Evolutionary conservation across 2,888 invertebrate species (phyloP), one percentile per base, ranked within the genome.

Genomic region (Stegana nigrithorax): DNA sequence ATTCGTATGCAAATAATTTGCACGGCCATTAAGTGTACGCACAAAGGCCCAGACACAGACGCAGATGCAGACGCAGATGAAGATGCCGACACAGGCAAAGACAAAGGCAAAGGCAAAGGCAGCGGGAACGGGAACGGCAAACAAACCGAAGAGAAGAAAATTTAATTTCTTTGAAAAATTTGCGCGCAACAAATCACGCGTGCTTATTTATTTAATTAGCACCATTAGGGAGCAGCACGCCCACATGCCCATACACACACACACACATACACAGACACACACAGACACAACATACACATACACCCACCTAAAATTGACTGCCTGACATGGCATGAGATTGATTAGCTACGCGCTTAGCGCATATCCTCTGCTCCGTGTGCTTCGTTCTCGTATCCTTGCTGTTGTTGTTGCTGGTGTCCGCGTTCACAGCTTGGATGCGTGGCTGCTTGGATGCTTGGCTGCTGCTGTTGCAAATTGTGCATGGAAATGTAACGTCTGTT

Each of bases 191-290:
- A 80, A 75, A 75, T 75, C 80, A 78, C 75, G 73, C 68, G 76
- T 73, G 78, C 78, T 75, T 75, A 75, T 80, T 75, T 75, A 75
- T 80, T 75, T 75, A 80, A 75, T 75, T 75, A 75, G 75, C 73
- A 76, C 73, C 78, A 55, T 21, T 55, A 36, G 32, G 32, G 32
- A 2, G 47, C 25, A 21, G 7, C 23, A 36, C n/a, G 6, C 2
- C 23, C n/a, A 23, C 12, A 21, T 23, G 5, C n/a, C n/a, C 25
- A 47, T 47, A 36, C n/a, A 55, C 29, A 36, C 51, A 27, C 6
- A 27, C 27, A 51, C 26, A 25, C 27, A 50, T n/a, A n/a, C 50
- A 50, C 27, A 50, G n/a, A 29, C 51, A 26, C n/a, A 51, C 29
- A 27, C 51, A 27, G 3, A 10, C 14, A 10, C 19, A 21, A 8